Conservation (phyloP, 1,140 invertebrate genomes). For the Diabrotica virgifera region DNA sequence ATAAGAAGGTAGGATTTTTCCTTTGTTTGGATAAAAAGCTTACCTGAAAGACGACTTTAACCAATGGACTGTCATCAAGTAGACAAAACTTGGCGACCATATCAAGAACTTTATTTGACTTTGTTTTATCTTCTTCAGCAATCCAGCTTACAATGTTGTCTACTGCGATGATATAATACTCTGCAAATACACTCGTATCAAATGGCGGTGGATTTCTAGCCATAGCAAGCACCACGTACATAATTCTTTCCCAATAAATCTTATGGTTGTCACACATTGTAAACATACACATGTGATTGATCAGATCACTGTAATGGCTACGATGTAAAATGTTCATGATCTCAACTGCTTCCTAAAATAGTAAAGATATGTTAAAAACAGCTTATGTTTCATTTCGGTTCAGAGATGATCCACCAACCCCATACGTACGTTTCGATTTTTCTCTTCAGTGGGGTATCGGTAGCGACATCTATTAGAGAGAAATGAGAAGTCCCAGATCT, state of each 20-base stretch:
- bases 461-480: too few species aligned
- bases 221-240: constrained; percentile 22
- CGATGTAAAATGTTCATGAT: constrained; percentile 27
- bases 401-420: too few species aligned
- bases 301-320: constrained; percentile 25
- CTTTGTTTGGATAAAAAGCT: constrained; percentile 5
- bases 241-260: constrained; percentile 24
- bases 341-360: constrained; percentile 27
- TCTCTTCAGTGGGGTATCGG: too few species aligned
- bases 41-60: constrained; percentile 25
- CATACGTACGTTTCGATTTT: too few species aligned
- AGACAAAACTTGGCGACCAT: constrained; percentile 24
- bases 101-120: constrained; percentile 24
- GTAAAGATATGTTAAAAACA: neutral
- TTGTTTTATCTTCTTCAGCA: constrained; percentile 21
- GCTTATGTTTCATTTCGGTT: too few species aligned
- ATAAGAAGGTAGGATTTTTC: neutral
- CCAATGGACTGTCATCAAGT: constrained; percentile 19
- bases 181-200: constrained; percentile 21
- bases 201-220: constrained; percentile 20
- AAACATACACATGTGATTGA: constrained; percentile 22
- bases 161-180: constrained; percentile 20
- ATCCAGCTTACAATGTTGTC: constrained; percentile 25
- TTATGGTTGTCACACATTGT: constrained; percentile 27
- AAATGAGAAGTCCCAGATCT: too few species aligned